Base-by-base conservation (phyloP, 1,140 invertebrate genomes). In the Diuraphis noxia region DNA sequence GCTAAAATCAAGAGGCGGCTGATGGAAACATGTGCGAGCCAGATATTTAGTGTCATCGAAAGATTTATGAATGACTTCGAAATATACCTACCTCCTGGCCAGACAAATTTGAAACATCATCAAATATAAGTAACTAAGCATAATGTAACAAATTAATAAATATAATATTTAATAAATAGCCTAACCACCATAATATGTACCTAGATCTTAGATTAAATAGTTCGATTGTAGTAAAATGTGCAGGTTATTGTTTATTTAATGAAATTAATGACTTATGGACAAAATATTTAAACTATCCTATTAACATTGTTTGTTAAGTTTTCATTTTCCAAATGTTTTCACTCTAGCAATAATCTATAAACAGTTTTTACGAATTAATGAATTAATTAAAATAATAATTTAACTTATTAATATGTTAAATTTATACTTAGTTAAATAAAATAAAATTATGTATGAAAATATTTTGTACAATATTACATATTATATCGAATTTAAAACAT, bases 11-110 rank as follows among this genome's bases (percentile, higher is more conserved):
- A 46, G n/a, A 72, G 41, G 41, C 88, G n/a, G 63, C 21, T 90
- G 88, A 5, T 90, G 41, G 40, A 90, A 90, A 90, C 88, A 90
- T 90, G 88, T 90, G 88, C 41, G 21, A 90, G 88, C 88, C 88
- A 90, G 88, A 77, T 90, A 46, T 90, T n/a, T 90, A 79, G n/a
- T 90, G 88, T 90, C 88, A 90, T 90, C 88, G 25, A 90, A 79
- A 90, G 56, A 90, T 90, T 90, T 90, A 90, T 90, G 88, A 90
- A 90, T 90, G 63, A 79, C 72, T 79, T 90, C 19, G 19, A 79
- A 72, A 72, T 90, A n/a, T n/a, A n/a, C n/a, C n/a, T n/a, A 79
- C 88, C 88, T 90, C 88, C 88, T 79, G 88, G 88, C 56, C 41
- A 90, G 63, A 90, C 41, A 21, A 79, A 43, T 79, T 90, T 79